phyloP scores from a whole-genome alignment of 2,113 vertebrate genomes.

The Sterna hirundo region DNA sequence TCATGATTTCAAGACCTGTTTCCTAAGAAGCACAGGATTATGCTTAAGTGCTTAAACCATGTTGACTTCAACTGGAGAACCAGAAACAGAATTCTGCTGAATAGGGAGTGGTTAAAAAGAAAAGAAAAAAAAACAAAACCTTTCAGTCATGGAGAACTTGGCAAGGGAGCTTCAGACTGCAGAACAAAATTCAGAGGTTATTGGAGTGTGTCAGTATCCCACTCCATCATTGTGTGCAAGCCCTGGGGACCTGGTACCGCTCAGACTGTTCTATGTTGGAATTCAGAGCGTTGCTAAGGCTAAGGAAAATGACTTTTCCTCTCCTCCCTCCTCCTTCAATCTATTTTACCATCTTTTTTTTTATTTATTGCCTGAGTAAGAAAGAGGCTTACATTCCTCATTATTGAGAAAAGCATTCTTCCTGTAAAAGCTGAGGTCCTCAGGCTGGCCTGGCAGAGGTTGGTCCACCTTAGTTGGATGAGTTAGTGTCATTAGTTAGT shows the following conservation, averaged over 20 bases:
- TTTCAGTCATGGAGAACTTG: not conserved
- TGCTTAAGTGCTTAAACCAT: not conserved
- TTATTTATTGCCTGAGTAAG: not conserved
- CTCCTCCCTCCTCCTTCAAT: not conserved
- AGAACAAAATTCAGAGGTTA: not conserved
- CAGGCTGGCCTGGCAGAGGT: not conserved
- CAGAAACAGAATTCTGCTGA: not conserved
- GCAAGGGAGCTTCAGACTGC: not conserved
- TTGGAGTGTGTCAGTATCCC: not conserved
- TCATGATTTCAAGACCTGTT: not conserved
- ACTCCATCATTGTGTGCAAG: no score
- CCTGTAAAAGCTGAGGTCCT: not conserved
- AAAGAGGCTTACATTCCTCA: not conserved
- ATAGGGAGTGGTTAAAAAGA: not conserved
- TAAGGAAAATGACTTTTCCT: not conserved
- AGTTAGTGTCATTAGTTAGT: not conserved
- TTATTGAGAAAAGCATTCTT: not conserved
- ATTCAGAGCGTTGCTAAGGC: not conserved
- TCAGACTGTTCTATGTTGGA: not conserved
- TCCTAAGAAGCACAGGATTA: not conserved
- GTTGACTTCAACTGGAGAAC: not conserved
- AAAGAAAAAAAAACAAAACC: accelerated
- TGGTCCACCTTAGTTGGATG: not conserved
- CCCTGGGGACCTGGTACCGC: not conserved
- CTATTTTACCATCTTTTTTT: not conserved